phyloP scores from a whole-genome alignment of 2,888 invertebrate genomes.

The Drosophila differens region DNA sequence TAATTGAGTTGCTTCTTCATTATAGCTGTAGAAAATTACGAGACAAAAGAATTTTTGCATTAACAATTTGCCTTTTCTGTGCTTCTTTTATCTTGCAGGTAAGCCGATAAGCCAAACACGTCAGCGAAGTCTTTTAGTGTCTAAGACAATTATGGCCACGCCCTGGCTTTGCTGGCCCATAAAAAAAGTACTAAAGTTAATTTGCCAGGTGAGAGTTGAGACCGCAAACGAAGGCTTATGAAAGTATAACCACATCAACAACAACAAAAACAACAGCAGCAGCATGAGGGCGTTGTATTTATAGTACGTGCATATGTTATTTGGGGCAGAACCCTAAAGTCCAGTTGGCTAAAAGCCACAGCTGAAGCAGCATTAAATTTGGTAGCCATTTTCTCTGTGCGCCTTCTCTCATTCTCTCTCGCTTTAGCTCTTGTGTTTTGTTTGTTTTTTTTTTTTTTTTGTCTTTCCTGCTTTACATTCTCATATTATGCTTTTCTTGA shows the following conservation, averaged over 20 bases:
- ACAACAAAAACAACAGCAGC: slow-evolving; percentile 10
- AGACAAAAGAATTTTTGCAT: slow-evolving; percentile 28
- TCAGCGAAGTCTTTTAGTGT: slow-evolving; percentile 31
- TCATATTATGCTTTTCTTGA: slow-evolving; percentile 55
- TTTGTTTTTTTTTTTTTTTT: slow-evolving; percentile 17
- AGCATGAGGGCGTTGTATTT: slow-evolving; percentile 60
- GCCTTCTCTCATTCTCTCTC: slow-evolving; percentile 15
- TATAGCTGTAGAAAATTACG: not conserved
- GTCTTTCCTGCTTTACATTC: slow-evolving; percentile 60
- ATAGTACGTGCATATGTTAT: slow-evolving; percentile 48
- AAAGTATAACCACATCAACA: slow-evolving; percentile 20
- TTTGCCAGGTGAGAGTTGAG: slow-evolving; percentile 62
- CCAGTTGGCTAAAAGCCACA: slow-evolving; percentile 44
- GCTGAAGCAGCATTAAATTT: slow-evolving; percentile 48
- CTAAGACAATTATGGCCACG: slow-evolving; percentile 66
- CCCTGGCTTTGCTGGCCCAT: slow-evolving; percentile 55
- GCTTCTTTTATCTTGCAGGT: slow-evolving; percentile 44
- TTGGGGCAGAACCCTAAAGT: slow-evolving; percentile 51
- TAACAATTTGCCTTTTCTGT: slow-evolving; percentile 41
- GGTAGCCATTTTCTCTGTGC: slow-evolving; percentile 53
- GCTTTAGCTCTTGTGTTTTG: not conserved
- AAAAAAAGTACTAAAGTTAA: slow-evolving; percentile 49
- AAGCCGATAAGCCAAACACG: slow-evolving; percentile 35
- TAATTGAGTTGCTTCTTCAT: slow-evolving; percentile 40
- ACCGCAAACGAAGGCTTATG: slow-evolving; percentile 11